These are phyloP conservation scores for Mus spretus DNA, from an alignment of 2,797 vertebrate species.

Conservation along the genomic window DNA sequence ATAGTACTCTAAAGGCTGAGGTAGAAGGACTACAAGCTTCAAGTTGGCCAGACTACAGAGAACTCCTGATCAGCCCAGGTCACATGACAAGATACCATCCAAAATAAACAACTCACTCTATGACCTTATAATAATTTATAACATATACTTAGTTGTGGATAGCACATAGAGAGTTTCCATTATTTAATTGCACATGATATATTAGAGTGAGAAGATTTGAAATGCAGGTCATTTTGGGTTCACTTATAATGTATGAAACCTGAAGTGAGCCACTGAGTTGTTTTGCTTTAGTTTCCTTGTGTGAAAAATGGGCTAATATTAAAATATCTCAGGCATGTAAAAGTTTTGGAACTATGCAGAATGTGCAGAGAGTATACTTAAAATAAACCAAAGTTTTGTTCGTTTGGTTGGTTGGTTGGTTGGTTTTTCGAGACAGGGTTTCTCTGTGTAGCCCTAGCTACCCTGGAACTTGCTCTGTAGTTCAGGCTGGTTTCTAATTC, in stretches of 20 bases:
- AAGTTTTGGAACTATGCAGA: conserved; percentile 29
- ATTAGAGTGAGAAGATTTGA: background rate
- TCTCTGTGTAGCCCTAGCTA: background rate
- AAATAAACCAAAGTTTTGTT: conserved; percentile 29
- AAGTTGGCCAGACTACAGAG: background rate
- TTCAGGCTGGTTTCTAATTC: background rate
- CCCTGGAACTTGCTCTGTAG: background rate
- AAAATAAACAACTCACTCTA: background rate
- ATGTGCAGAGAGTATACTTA: background rate
- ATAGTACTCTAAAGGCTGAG: background rate
- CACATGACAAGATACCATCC: background rate
- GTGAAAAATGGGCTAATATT: conserved; percentile 41
- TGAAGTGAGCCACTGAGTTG: background rate
- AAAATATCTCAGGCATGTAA: conserved; percentile 15
- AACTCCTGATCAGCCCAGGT: background rate
- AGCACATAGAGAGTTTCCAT: background rate
- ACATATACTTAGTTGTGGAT: background rate
- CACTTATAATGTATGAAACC: background rate
- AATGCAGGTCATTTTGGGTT: background rate
- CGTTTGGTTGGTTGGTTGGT: background rate
- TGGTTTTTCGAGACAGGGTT: background rate
- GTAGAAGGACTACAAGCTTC: background rate
- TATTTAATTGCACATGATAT: background rate
- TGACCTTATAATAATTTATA: background rate
- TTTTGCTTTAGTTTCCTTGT: conserved; percentile 5